Percentiles rank a stretch among this genome's conserved stretches.
These are phyloP conservation scores for Phthorimaea operculella DNA, from an alignment of 1,140 invertebrate species.

Conservation along the genomic window DNA sequence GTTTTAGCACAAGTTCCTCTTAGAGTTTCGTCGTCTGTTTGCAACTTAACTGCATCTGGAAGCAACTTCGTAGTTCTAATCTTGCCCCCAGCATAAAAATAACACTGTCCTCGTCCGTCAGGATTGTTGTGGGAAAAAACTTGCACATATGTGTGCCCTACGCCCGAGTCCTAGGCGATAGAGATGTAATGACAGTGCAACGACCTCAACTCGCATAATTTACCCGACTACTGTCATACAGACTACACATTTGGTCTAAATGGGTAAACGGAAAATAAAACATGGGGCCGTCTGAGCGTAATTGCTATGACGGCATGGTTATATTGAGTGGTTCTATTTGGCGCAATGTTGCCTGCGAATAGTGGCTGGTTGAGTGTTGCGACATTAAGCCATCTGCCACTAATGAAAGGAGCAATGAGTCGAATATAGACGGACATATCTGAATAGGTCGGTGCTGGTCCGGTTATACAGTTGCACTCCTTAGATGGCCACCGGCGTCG, in stretches of 20 bases:
- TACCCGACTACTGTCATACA: not conserved
- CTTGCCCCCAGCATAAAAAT: conserved; percentile 9
- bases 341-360: no score
- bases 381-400: not conserved
- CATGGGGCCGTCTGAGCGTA: conserved; percentile 7
- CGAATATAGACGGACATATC: conserved; percentile 39
- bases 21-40: conserved; percentile 8
- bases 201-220: conserved; percentile 7
- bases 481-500: conserved; percentile 47
- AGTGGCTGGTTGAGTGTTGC: not conserved
- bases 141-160: conserved; percentile 9
- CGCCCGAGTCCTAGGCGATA: conserved; percentile 9
- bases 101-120: conserved; percentile 8
- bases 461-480: conserved; percentile 59
- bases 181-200: conserved; percentile 14
- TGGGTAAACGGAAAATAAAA: not conserved
- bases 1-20: no score
- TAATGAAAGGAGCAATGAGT: conserved; percentile 10
- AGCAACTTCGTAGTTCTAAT: conserved; percentile 8
- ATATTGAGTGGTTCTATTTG: not conserved
- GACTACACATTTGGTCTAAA: conserved; percentile 4
- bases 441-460: conserved; percentile 39
- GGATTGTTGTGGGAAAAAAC: conserved; percentile 16
- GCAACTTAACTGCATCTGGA: not conserved
- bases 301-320: conserved; percentile 9